Evolutionary conservation across 2,888 invertebrate species (phyloP).

Genomic region (Lottia gigantea): DNA sequence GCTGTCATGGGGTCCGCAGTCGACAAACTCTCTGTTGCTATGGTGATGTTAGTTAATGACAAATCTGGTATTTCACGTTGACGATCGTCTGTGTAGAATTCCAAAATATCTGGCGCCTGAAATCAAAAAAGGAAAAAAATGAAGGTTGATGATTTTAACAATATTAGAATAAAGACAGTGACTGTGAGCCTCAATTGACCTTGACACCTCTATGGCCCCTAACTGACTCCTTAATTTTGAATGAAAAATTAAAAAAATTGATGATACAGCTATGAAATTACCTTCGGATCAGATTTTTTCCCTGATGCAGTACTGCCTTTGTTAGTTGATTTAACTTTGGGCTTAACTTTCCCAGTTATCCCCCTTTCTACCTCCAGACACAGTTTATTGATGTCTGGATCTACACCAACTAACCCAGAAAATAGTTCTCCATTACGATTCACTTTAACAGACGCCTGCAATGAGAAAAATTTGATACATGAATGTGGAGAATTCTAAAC

Average conservation of each 20-base stretch:
- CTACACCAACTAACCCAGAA: conserved; percentile 49
- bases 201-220: too few species aligned
- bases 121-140: conserved; percentile 5
- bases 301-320: not conserved
- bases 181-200: too few species aligned
- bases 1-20: conserved; percentile 45
- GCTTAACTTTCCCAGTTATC: conserved; percentile 23
- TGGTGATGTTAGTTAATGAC: conserved; percentile 39
- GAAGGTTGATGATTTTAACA: not conserved
- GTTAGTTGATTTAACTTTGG: not conserved
- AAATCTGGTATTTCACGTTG: conserved; percentile 53
- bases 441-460: conserved; percentile 50
- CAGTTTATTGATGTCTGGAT: conserved; percentile 47
- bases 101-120: conserved; percentile 55
- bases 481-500: too few species aligned
- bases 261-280: too few species aligned
- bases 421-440: conserved; percentile 40
- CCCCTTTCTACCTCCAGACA: conserved; percentile 25
- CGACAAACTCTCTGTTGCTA: conserved; percentile 38
- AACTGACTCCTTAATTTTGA: too few species aligned
- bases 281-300: not conserved
- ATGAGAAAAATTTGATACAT: conserved; percentile 3
- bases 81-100: conserved; percentile 54
- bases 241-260: too few species aligned
- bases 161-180: too few species aligned